Base-by-base conservation (phyloP, 1,140 invertebrate species). In the Himalopsyche phryganea region DNA sequence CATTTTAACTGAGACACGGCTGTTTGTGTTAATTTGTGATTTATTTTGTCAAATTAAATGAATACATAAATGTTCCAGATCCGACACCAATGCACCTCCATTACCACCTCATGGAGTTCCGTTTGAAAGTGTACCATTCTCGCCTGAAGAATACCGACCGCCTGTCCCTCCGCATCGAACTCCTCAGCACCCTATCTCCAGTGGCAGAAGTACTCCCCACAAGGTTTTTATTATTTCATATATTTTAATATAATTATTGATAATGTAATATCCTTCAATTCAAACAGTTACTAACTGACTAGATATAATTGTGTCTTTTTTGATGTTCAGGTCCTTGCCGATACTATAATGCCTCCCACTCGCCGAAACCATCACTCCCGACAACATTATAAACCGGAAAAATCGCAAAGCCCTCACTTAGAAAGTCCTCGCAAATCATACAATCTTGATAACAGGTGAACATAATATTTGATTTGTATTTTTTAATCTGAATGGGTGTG, bases 81-180 rank as follows among this genome's bases (percentile, higher is more conserved):
- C 57, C 6, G 57, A 66, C 17, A 32, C 45, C 9, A 28, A 67
- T 19, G 81, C 80, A 42, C 83, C 81, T 28, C 81, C 80, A 15
- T 63, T 82, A n/a, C 83, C 79, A 13, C 80, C 80, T 1, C 83
- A 82, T 58, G 79, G 73, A 9, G 58, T 75, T 17, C 65, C 67
- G 40, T 52, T 65, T 41, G 69, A 69, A 50, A 28, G 50, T 33
- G 44, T 57, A 62, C 49, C 50, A 15, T 60, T 42, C 50, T 63
- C 53, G 19, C 73, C 76, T 50, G 81, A 83, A 53, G 87, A 90
- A 50, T 91, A 92, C 69, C 83, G 87, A 56, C 91, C 91, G 0
- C 91, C 91, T 1, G 88, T 93, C 23, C 91, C 91, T 9, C 91
- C 91, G 0, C 91, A 93, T 68, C 79, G 90, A 45, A 89, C 72